A percentile compares a stretch with the other conserved stretches of the same genome.
Evolutionary conservation across 2,888 invertebrate species (phyloP).

Genomic region (Tetragonisca angustula): DNA sequence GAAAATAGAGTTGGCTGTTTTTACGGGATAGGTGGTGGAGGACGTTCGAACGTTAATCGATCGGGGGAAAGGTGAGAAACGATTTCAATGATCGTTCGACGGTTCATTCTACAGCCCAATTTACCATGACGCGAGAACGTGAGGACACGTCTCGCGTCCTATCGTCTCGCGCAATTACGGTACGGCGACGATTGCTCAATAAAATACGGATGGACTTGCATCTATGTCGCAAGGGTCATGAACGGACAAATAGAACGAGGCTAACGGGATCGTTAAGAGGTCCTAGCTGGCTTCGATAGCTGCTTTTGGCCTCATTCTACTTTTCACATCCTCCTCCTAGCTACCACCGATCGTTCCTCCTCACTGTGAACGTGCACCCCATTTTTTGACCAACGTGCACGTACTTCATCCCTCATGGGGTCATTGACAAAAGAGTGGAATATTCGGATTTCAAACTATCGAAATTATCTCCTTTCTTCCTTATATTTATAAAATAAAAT

Average conservation of each 20-base stretch:
- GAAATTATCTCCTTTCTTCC: too few species aligned
- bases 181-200: constrained; percentile 61
- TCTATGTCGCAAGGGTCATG: constrained; percentile 57
- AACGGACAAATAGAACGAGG: constrained; percentile 61
- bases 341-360: constrained; percentile 22
- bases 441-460: too few species aligned
- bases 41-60: constrained; percentile 22
- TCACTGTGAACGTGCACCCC: constrained; percentile 27
- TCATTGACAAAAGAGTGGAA: not conserved
- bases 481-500: too few species aligned
- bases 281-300: constrained; percentile 58
- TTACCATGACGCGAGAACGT: constrained; percentile 40
- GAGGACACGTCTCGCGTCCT: constrained; percentile 17
- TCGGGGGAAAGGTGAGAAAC: constrained; percentile 19
- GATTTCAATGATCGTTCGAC: constrained; percentile 26
- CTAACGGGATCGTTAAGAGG: constrained; percentile 66
- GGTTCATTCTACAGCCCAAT: constrained; percentile 26
- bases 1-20: not conserved
- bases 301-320: constrained; percentile 58
- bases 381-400: constrained; percentile 24
- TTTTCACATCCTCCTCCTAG: constrained; percentile 35
- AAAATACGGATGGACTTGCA: constrained; percentile 57
- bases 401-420: not conserved
- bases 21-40: not conserved
- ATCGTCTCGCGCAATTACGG: constrained; percentile 54